Conservation (phyloP, 1,140 invertebrate genomes). For the Fopius arisanus region DNA sequence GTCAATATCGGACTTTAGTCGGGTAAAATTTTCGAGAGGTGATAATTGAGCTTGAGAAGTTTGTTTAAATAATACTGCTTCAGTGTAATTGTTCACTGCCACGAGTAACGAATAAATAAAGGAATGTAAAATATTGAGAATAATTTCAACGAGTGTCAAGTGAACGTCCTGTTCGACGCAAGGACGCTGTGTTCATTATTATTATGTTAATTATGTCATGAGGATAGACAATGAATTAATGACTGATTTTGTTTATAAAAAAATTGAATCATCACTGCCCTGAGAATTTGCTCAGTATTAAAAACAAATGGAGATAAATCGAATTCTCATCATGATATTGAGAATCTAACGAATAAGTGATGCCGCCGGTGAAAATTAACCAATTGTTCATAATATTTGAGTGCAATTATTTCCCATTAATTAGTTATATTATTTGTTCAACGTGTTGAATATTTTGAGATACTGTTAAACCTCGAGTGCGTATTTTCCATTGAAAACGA, state of each 20-base stretch:
- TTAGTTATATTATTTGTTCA: not conserved
- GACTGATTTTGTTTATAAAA: not conserved
- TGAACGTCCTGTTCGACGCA: conserved; percentile 24
- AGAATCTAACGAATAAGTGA: not conserved
- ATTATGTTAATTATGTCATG: not conserved
- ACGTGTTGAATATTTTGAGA: not conserved
- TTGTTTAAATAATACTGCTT: not conserved
- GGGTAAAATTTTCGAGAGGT: not conserved
- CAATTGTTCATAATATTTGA: not conserved
- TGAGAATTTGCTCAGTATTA: conserved; percentile 1
- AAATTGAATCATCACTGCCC: not conserved
- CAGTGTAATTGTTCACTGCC: not conserved
- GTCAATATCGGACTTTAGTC: not conserved
- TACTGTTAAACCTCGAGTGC: too few species aligned
- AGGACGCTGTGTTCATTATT: conserved; percentile 15
- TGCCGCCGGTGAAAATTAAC: not conserved
- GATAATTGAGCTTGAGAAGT: not conserved
- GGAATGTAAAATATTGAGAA: not conserved
- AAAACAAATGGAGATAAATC: not conserved
- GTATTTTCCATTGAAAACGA: too few species aligned
- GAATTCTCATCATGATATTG: not conserved
- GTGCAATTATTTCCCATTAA: too few species aligned
- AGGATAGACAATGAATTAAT: not conserved
- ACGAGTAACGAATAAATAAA: not conserved
- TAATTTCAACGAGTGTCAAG: not conserved